Evolutionary conservation across 2,888 invertebrate genomes (phyloP), one percentile per base, ranked within the genome.

Genomic region (Amiota minor): DNA sequence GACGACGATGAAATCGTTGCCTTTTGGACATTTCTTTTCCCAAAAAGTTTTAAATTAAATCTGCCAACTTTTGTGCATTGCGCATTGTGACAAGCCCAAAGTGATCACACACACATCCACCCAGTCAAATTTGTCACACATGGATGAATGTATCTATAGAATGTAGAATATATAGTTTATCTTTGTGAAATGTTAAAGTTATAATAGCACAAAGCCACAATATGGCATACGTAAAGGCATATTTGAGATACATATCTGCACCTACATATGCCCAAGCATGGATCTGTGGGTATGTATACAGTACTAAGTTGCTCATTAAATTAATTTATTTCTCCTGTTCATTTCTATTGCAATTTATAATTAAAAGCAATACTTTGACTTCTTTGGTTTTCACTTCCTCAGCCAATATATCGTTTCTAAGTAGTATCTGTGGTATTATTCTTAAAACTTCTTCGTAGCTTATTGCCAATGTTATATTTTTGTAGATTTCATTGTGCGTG

Each of bases 41-140:
- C 50, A 23, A 68, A 68, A 68, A 68, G 67, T 68, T 68, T 68
- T 50, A 68, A 68, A 68, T 68, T 68, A 50, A 68, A 68, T 68
- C 67, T 68, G 50, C 50, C 53, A 68, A 68, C 67, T 53, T 68
- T 68, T 68, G 67, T 50, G 67, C 67, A 68, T 68, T 68, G 67
- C 67, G 50, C 50, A 68, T 20, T 68, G 67, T 68, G 67, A 68
- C 67, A 68, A 35, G 11, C 18, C 59, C 20, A 59, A 18, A 59
- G 10, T 35, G 35, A 35, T 6, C 35, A 35, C 6, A 35, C 35
- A 35, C 35, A 35, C 9, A 20, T 59, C 1, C 11, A 59, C 23
- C 53, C 14, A 16, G 6, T 35, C 35, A 35, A 8, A 35, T 35
- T 35, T 35, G 6, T 35, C 35, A 35, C 35, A 35, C 35, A 35